These are phyloP conservation scores for Hippocampus barbouri DNA, from an alignment of 2,113 vertebrate species.

Conservation along the genomic window DNA sequence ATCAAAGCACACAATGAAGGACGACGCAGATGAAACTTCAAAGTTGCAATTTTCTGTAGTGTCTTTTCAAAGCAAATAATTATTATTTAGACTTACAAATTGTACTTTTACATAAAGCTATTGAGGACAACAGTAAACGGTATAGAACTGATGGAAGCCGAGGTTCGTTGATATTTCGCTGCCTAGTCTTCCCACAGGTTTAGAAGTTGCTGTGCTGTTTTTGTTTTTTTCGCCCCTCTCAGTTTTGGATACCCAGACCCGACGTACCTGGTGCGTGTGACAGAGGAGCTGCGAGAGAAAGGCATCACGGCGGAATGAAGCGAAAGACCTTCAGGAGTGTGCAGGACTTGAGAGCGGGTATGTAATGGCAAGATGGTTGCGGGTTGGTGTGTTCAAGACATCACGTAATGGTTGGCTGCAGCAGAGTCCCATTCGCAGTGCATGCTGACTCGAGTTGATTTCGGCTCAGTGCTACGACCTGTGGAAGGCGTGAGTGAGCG, in stretches of 20 bases:
- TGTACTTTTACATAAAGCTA: too few relatives aligned
- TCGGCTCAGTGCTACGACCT: slow-evolving; percentile 45
- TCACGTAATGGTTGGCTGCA: slow-evolving; percentile 41
- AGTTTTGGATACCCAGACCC: slow-evolving; percentile 92
- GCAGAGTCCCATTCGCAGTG: slow-evolving; percentile 41
- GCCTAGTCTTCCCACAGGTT: background rate
- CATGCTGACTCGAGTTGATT: slow-evolving; percentile 39
- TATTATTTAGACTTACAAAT: too few relatives aligned
- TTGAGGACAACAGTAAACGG: too few relatives aligned
- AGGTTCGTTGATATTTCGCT: too few relatives aligned
- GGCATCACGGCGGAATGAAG: slow-evolving; percentile 81
- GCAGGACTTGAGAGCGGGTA: background rate
- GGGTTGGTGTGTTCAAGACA: slow-evolving; percentile 34
- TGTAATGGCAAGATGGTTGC: slow-evolving; percentile 39
- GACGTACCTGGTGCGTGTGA: slow-evolving; percentile 88
- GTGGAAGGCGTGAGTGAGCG: slow-evolving; percentile 56
- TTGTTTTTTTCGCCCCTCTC: background rate
- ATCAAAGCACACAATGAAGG: background rate
- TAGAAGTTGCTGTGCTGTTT: background rate
- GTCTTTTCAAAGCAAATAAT: too few relatives aligned
- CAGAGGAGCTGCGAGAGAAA: slow-evolving; percentile 88
- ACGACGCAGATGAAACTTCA: too few relatives aligned
- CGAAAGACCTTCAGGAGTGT: slow-evolving; percentile 43
- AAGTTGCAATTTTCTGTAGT: too few relatives aligned
- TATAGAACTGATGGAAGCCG: too few relatives aligned